Evolutionary conservation across 2,797 vertebrate species (phyloP), one percentile per base, ranked within the genome.

Genomic region (Hypotaenidia philippensis): DNA sequence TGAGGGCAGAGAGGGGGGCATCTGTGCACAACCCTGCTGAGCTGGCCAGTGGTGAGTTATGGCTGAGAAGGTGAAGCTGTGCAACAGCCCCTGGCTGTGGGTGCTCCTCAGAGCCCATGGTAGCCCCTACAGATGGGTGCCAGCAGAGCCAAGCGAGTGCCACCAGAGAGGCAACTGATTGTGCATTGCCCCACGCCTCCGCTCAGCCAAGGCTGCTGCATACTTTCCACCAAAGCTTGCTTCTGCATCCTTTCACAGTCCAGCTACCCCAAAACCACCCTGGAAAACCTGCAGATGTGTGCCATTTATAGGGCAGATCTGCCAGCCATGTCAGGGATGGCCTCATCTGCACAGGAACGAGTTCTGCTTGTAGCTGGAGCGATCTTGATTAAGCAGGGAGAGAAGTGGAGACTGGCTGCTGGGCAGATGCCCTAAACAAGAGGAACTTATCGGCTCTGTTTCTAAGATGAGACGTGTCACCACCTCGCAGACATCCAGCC

Each of bases 401-500:
- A 65, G 72, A 96, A 97, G 92, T 83, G 89, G 92, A 71, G 70
- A 91, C 82, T 96, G 89, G 55, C 80, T 92, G 93, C 84, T 8
- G 1, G 76, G 87, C 87, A 94, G 93, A 96, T 96, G 89, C 87
- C 89, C 91, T 65, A 83, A 95, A 89, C 89, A 81, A 96, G 76
- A 83, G 79, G 44, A 86, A 78, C 84, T 94, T 97, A 96, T 94
- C 94, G 81, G 89, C 61, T 93, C 79, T 6, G 21, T 78, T 95
- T 92, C 94, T 76, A 95, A 92, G 89, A 87, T 2, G 13, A 94
- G 89, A 89, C 56, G 55, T 92, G 94, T 95, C 96, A 92, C 57
- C 90, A 96, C 93, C 87, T 91, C 12, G 0, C 34, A 23, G 29
- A 68, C 45, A 85, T 29, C 63, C 78, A 85, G 78, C 56, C 38